Percentiles rank a stretch among this genome's conserved stretches.
Evolutionary conservation across 2,888 invertebrate species (phyloP).

Genomic region (Eurytoma adleriae): DNA sequence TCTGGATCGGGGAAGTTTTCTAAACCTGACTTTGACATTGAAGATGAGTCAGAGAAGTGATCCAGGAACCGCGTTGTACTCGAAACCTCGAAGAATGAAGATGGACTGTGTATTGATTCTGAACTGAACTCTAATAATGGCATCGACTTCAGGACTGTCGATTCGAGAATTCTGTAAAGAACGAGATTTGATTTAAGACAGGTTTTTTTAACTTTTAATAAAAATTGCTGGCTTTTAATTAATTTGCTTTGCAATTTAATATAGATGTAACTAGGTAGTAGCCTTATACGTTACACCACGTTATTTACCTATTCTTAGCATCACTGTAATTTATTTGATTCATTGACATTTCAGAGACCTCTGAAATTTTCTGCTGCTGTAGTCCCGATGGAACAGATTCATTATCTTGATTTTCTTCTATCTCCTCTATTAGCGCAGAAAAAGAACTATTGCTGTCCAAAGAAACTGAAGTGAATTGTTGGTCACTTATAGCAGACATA

Average conservation of each 20-base stretch:
- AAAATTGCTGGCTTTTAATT: neutral
- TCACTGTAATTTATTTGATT: constrained; percentile 69
- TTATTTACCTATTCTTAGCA: constrained; percentile 75
- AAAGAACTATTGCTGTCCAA: constrained; percentile 70
- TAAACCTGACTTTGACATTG: too few relatives aligned
- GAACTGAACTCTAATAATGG: too few relatives aligned
- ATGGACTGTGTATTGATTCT: too few relatives aligned
- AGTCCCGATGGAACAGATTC: constrained; percentile 75
- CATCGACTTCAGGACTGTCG: too few relatives aligned
- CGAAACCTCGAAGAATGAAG: too few relatives aligned
- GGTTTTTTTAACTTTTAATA: too few relatives aligned
- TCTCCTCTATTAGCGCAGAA: constrained; percentile 73
- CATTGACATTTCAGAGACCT: constrained; percentile 71
- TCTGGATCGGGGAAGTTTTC: too few relatives aligned
- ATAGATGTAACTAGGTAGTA: neutral
- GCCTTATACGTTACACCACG: too few relatives aligned
- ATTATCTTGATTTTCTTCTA: constrained; percentile 69
- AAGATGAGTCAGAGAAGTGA: too few relatives aligned
- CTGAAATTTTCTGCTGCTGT: constrained; percentile 73
- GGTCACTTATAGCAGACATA: constrained; percentile 68
- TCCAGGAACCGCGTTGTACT: too few relatives aligned
- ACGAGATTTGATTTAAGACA: neutral
- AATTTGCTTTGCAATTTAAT: neutral
- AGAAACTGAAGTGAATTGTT: constrained; percentile 72
- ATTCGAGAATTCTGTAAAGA: too few relatives aligned